phyloP scores from a whole-genome alignment of 2,888 invertebrate species.

The Caradrina kadenii region DNA sequence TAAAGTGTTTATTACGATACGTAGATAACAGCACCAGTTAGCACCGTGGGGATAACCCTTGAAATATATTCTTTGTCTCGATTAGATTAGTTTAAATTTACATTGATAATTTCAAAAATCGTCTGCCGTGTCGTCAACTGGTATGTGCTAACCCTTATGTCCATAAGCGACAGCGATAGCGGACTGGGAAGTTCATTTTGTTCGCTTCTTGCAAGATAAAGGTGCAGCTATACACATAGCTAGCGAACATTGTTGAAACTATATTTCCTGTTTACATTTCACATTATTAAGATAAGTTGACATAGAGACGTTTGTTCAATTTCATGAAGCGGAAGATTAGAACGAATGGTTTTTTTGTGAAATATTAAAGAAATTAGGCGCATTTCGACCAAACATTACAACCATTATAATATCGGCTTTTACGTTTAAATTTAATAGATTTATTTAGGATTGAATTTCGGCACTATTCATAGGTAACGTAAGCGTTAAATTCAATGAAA shows the following conservation, averaged over 20 bases:
- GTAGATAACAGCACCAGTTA: background rate
- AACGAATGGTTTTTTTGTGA: background rate
- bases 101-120: background rate
- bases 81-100: background rate
- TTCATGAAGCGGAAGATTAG: background rate
- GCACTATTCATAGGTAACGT: too few species aligned
- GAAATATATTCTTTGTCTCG: conserved; percentile 5
- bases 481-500: too few species aligned
- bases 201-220: background rate
- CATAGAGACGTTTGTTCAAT: background rate
- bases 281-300: conserved; percentile 2
- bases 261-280: background rate
- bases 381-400: too few species aligned
- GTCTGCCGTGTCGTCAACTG: background rate
- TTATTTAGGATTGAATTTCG: too few species aligned
- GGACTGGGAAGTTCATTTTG: background rate
- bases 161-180: background rate
- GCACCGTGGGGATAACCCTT: background rate
- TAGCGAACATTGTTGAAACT: background rate
- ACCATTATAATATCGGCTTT: too few species aligned
- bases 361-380: background rate
- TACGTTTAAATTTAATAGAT: too few species aligned
- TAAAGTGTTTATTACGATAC: background rate
- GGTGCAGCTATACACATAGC: background rate
- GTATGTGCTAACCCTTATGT: background rate